Evolutionary conservation across 2,888 invertebrate genomes (phyloP).

Genomic region (Hedya salicella): DNA sequence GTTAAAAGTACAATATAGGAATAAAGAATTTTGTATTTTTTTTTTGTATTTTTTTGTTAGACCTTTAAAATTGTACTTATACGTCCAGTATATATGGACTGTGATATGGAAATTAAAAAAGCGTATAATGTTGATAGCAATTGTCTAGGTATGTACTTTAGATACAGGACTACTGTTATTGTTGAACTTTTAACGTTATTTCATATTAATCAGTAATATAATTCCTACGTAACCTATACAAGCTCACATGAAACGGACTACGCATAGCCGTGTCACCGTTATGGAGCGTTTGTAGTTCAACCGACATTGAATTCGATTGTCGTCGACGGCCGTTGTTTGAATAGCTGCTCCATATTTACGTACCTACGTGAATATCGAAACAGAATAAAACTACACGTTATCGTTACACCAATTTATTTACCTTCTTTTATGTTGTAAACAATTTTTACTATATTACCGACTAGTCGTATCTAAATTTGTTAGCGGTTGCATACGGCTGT

Average conservation of each 20-base stretch:
- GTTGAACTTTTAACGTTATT: background rate
- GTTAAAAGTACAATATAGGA: too few species aligned
- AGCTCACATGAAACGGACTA: slow-evolving; percentile 5
- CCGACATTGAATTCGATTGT: slow-evolving; percentile 42
- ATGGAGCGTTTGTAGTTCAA: slow-evolving; percentile 33
- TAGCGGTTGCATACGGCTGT: slow-evolving; percentile 58
- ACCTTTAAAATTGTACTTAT: too few species aligned
- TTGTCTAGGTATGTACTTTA: too few species aligned
- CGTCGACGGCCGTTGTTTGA: slow-evolving; percentile 36
- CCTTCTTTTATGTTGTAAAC: slow-evolving; percentile 40
- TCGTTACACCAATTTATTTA: slow-evolving; percentile 29
- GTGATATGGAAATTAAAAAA: too few species aligned
- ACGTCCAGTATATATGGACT: too few species aligned
- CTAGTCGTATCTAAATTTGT: slow-evolving; percentile 66
- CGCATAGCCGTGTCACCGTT: slow-evolving; percentile 21
- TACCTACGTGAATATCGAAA: slow-evolving; percentile 34
- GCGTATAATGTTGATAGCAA: too few species aligned
- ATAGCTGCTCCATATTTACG: slow-evolving; percentile 42
- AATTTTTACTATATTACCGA: slow-evolving; percentile 40
- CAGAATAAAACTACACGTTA: slow-evolving; percentile 29
- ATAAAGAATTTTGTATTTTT: too few species aligned
- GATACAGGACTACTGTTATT: background rate
- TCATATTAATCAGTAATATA: background rate
- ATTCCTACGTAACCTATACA: background rate
- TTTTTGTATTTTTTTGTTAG: too few species aligned